Percentiles rank a stretch among this genome's conserved stretches.
Conservation (phyloP, 2,113 vertebrate species). For the Cryptotis parvus region DNA sequence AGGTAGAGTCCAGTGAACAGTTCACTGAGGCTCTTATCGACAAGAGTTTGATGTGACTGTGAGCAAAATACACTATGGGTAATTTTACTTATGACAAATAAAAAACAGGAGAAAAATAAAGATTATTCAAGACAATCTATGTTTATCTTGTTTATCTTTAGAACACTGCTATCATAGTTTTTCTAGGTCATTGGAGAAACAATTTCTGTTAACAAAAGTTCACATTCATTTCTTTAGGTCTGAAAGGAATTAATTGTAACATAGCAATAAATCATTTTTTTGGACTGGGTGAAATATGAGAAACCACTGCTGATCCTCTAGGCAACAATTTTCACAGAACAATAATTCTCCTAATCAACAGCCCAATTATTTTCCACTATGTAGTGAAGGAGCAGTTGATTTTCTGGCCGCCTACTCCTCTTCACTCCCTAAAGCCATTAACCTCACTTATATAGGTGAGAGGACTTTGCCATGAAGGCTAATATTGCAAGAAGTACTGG, state of each 20-base stretch:
- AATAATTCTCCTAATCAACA: not conserved
- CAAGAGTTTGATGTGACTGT: not conserved
- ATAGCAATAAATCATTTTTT: constrained; percentile 30
- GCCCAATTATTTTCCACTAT: constrained; percentile 45
- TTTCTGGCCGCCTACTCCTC: constrained; percentile 58
- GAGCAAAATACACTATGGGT: not conserved
- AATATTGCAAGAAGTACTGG: constrained; percentile 33
- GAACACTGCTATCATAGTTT: not conserved
- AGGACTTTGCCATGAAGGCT: constrained; percentile 65
- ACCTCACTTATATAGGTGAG: constrained; percentile 62
- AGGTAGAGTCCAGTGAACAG: not conserved
- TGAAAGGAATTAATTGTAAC: constrained; percentile 51
- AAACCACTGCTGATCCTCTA: constrained; percentile 36
- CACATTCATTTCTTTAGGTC: constrained; percentile 12
- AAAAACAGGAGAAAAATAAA: constrained; percentile 25
- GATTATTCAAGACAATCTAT: not conserved
- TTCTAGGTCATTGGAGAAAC: constrained; percentile 37
- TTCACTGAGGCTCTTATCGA: not conserved
- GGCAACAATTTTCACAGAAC: constrained; percentile 37
- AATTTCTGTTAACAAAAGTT: constrained; percentile 45
- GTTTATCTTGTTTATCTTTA: not conserved
- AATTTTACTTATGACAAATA: not conserved
- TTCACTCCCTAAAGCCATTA: constrained; percentile 78
- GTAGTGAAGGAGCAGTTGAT: constrained; percentile 41
- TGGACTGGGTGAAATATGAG: constrained; percentile 36